Base-by-base conservation (phyloP, 2,113 vertebrate genomes). In the Campylomormyrus numenius region DNA sequence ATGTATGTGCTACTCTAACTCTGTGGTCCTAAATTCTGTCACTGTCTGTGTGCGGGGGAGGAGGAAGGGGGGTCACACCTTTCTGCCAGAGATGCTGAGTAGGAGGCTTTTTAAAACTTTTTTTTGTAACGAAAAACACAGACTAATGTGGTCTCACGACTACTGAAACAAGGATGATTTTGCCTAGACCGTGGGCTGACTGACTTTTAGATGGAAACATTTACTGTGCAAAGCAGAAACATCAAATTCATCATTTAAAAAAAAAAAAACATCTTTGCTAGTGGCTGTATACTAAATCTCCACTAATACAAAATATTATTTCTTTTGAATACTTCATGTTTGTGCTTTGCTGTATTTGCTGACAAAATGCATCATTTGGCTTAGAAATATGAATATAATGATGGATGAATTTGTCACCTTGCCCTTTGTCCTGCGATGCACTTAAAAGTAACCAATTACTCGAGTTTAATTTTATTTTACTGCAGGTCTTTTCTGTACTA, bases 21-120 rank as follows among this genome's bases (percentile, higher is more conserved):
- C 89, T 88, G 62, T 90, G 90, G 90, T 92, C 91, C 90, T 88
- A 53, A 53, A 24, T 56, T 93, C 91, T 91, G 85, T 93, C 92
- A 92, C 77, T 89, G 74, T 17, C 35, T 80, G 74, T 42, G 11
- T 80, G 74, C 0, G 74, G 91, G 85, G 50, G n/a, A 89, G 62
- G 27, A 74, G 90, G 89, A 85, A 87, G 92, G 89, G 91, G 91
- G 88, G 89, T 86, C 89, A 87, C 85, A 89, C 90, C 87, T 90
- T 87, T 89, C 53, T 56, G 90, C 11, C 49, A 89, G 87, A 89
- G 87, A 66, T 19, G 31, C 35, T 91, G 91, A 91, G 92, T 92
- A 89, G 92, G 91, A 86, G 91, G 91, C 49, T 62, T 77, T 85
- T 84, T 91, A 5, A 56, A 88, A 88, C 87, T 90, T 85, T 85